phyloP scores from a whole-genome alignment of 2,113 vertebrate genomes.

The Microcebus jonahi region DNA sequence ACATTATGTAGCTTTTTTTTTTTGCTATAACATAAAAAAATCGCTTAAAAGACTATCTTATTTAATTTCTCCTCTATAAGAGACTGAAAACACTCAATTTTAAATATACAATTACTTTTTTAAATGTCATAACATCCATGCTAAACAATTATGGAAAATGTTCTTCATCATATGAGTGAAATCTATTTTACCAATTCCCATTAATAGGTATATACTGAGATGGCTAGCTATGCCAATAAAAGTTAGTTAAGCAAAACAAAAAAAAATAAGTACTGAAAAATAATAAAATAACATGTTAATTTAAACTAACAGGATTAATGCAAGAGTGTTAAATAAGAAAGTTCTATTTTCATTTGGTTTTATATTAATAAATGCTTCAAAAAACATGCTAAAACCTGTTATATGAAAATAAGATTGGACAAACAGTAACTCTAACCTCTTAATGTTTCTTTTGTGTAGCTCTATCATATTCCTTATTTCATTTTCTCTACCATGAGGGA shows the following conservation, averaged over 20 bases:
- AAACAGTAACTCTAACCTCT: neutral
- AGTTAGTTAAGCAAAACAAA: neutral
- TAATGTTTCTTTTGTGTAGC: neutral
- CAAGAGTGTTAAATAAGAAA: neutral
- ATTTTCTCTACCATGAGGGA: neutral
- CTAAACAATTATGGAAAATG: neutral
- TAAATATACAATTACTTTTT: constrained; percentile 1
- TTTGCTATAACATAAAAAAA: neutral
- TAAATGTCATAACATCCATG: neutral
- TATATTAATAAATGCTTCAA: constrained; percentile 22
- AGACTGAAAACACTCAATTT: constrained; percentile 21
- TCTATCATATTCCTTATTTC: neutral
- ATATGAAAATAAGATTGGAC: neutral
- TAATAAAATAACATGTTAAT: neutral
- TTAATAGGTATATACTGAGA: neutral
- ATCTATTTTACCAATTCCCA: neutral
- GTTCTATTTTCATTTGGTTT: constrained; percentile 5
- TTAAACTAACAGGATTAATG: neutral
- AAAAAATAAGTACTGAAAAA: neutral
- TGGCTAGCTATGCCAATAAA: neutral
- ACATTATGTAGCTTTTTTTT: neutral
- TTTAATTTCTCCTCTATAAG: neutral
- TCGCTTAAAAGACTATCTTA: neutral
- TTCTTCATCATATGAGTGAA: neutral
- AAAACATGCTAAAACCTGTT: constrained; percentile 1